Percentiles rank a stretch among this genome's conserved stretches.
Conservation (phyloP, 2,113 vertebrate species). For the Saguinus imperator region DNA sequence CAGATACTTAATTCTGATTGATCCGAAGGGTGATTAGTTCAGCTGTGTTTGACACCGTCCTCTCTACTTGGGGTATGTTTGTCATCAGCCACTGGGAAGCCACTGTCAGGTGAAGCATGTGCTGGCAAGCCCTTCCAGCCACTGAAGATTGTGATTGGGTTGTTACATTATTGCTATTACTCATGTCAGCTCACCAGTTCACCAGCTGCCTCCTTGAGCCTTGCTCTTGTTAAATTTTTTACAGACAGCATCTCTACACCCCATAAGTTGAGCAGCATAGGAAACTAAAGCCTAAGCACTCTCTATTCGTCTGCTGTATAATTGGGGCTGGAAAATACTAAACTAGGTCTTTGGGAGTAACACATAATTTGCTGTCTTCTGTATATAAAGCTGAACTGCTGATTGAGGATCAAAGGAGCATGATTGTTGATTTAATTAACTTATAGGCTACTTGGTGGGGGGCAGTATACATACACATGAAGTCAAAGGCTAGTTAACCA, state of each 20-base stretch:
- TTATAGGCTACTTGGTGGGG: not conserved
- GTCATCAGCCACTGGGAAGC: not conserved
- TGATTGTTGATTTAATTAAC: not conserved
- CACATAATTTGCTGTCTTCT: not conserved
- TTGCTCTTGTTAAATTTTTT: not conserved
- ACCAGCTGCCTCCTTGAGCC: not conserved
- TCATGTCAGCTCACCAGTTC: not conserved
- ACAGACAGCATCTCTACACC: accelerated
- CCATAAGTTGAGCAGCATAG: not conserved
- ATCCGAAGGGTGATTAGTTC: not conserved
- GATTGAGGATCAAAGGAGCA: not conserved
- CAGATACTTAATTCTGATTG: not conserved
- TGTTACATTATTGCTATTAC: not conserved
- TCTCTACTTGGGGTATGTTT: not conserved
- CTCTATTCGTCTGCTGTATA: not conserved
- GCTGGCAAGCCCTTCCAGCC: not conserved
- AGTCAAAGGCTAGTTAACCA: constrained; percentile 9
- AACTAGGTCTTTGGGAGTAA: not conserved
- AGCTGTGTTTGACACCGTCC: not conserved
- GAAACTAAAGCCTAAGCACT: not conserved
- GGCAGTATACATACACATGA: not conserved
- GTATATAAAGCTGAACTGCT: not conserved
- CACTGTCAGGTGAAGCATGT: not conserved
- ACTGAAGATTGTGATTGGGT: no score
- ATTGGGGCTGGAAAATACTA: not conserved